phyloP scores from a whole-genome alignment of 2,113 vertebrate species.

The Cheirogaleus medius region DNA sequence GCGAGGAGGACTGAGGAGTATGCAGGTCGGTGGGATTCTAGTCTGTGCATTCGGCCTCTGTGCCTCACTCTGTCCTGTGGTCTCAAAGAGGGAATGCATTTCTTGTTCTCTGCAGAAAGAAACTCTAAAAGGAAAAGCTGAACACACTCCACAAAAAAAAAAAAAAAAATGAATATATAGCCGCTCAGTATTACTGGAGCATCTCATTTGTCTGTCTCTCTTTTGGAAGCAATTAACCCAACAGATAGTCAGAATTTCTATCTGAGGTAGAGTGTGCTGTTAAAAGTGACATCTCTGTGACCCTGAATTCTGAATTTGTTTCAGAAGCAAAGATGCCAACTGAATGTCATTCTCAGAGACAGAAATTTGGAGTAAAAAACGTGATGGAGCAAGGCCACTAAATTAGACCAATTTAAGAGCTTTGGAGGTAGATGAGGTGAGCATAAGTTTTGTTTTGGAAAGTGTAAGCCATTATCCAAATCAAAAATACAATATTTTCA shows the following conservation, averaged over 20 bases:
- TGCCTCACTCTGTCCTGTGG: neutral
- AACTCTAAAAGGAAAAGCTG: neutral
- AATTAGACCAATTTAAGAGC: neutral
- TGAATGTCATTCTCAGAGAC: neutral
- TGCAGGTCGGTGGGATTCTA: neutral
- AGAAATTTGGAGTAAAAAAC: slow-evolving; percentile 27
- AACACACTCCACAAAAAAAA: neutral
- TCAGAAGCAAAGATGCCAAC: slow-evolving; percentile 46
- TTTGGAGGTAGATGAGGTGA: neutral
- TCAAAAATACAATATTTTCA: neutral
- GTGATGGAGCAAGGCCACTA: neutral
- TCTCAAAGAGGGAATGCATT: neutral
- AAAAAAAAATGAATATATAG: neutral
- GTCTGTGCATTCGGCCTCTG: neutral
- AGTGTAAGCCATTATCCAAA: slow-evolving; percentile 6
- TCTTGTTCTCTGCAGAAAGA: neutral
- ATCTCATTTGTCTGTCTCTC: neutral
- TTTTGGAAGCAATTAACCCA: slow-evolving; percentile 54
- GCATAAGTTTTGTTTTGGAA: neutral
- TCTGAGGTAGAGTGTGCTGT: neutral
- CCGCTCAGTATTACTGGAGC: neutral
- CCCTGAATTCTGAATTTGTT: slow-evolving; percentile 20
- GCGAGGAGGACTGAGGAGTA: neutral
- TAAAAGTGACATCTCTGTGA: slow-evolving; percentile 52
- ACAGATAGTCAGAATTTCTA: slow-evolving; percentile 14